Base-by-base conservation (phyloP, 1,140 invertebrate genomes). In the Panonychus citri region DNA sequence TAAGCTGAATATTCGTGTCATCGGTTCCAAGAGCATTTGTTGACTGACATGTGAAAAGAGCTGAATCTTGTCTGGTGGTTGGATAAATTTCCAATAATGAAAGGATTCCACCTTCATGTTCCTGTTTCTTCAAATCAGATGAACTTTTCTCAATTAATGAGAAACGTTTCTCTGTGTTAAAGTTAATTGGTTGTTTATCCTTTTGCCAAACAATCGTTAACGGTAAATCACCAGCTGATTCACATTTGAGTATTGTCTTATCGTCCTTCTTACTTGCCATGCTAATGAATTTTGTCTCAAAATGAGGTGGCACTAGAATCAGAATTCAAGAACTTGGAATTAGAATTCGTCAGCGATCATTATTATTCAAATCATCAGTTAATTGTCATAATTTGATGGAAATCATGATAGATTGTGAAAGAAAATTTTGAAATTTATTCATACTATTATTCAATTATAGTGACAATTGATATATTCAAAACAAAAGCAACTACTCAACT, bases 1-100 rank as follows among this genome's bases (percentile, higher is more conserved):
- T 67, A 0, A 74, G 60, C 27, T 67, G 64, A 46, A 71, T 68
- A 3, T 65, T 66, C 10, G 72, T 69, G 52, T 69, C 66, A 46
- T 72, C 71, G 17, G 60, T 59, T 4, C 71, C 72, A 53, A 69
- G 64, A 5, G 61, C 56, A 56, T 74, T 74, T 17, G 61, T 61
- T 0, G 70, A 70, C 3, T 62, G 54, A 59, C 73, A 74, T 0
- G 68, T 69, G 60, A 71, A 74, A 37, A 71, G 66, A 25, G 67
- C 68, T 7, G 70, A 71, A 61, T 74, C 73, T 19, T 63, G 58
- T 13, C 68, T 62, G 5, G 64, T 56, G 0, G 70, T 65, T 3
- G 63, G 57, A 3, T 62, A 40, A 21, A 74, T 68, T 34, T 66
- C 51, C 13, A 73, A 60, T 39, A 64, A 60, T 0, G 65, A 65